Evolutionary conservation across 2,797 vertebrate species (phyloP), one percentile per base, ranked within the genome.

Genomic region (Netta rufina): DNA sequence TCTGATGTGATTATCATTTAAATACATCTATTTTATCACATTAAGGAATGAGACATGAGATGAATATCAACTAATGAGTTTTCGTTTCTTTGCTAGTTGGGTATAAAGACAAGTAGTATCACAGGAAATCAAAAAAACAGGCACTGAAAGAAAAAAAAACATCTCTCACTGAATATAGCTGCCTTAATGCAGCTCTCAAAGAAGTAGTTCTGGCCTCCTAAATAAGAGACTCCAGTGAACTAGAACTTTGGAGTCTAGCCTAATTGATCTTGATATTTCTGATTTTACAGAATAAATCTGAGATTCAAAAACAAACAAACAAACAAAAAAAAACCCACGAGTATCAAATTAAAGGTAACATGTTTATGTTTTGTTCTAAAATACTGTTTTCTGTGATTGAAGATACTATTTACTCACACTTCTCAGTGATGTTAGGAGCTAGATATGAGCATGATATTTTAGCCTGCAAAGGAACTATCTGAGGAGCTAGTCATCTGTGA

Each of bases 1-100:
- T 49, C 38, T 87, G 87, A 58, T 65, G 60, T 87, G 83, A 94
- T 95, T 97, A 90, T 87, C 56, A 91, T 92, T 92, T 90, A 89
- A 91, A 91, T 79, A 64, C 32, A 51, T 25, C 53, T 81, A 79
- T 84, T 93, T 71, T 88, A 43, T 92, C 57, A 71, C 0, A 19
- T 82, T 83, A 90, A 95, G 85, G 77, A 88, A 89, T 58, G 73
- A 89, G 65, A 14, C 24, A 49, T 61, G 56, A 90, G 82, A 93
- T 93, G 79, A 94, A 94, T 91, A 33, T 19, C 88, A 69, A 1
- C 2, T 33, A 84, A 91, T 49, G 71, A 87, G n/a, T 76, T 88
- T 93, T 89, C 49, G 62, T 77, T 70, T 89, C 51, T 92, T 91
- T 76, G 32, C 57, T 71, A 16, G 39, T 39, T 64, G 11, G 2